A percentile compares a stretch with the other conserved stretches of the same genome.
These are phyloP conservation scores for Shinisaurus crocodilurus DNA, from an alignment of 2,113 vertebrate genomes.

Conservation along the genomic window DNA sequence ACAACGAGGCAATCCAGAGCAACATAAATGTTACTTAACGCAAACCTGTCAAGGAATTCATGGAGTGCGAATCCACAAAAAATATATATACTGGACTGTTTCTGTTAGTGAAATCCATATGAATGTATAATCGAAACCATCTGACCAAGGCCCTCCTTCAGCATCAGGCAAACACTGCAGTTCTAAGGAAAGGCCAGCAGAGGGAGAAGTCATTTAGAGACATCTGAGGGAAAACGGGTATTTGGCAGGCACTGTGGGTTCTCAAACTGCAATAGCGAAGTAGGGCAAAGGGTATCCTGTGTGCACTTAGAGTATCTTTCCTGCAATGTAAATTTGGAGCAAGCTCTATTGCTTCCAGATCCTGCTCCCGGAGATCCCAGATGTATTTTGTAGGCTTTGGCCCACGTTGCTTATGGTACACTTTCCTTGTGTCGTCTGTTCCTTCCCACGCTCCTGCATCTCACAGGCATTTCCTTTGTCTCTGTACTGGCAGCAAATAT, in stretches of 20 bases:
- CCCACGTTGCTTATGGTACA: background rate
- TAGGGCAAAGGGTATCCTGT: background rate
- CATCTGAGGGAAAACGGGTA: background rate
- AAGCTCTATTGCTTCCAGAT: background rate
- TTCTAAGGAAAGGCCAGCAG: background rate
- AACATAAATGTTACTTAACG: background rate
- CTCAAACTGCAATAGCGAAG: accelerated
- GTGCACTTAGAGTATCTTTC: background rate
- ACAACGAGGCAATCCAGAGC: background rate
- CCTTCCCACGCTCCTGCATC: background rate
- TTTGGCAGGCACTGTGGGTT: background rate
- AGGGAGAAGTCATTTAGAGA: background rate
- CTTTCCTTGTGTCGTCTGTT: background rate
- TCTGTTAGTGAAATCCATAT: background rate
- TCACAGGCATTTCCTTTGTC: background rate
- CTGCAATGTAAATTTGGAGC: accelerated
- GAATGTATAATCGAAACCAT: background rate
- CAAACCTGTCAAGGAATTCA: background rate
- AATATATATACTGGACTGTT: background rate
- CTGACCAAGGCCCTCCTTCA: background rate
- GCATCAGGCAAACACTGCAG: constrained; percentile 26
- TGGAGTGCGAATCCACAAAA: background rate
- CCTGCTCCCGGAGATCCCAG: background rate
- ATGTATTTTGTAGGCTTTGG: background rate
- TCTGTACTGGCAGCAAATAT: background rate